phyloP scores from a whole-genome alignment of 2,797 vertebrate genomes.

The Triplophysa yarkandensis region DNA sequence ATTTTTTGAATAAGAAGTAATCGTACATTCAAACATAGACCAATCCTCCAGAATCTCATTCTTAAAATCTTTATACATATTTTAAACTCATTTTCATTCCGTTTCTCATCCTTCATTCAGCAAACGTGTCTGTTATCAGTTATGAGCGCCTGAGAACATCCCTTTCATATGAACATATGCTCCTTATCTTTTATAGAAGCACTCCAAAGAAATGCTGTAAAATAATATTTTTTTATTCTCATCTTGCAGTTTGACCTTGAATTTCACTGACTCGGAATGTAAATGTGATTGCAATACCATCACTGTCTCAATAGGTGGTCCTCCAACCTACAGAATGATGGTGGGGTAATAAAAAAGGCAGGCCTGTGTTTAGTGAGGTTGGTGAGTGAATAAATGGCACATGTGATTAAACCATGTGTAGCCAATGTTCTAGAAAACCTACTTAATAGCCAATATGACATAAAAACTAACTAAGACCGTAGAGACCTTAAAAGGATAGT shows the following conservation, averaged over 20 bases:
- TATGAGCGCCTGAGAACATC: background rate
- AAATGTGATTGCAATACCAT: constrained; percentile 52
- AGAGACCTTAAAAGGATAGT: background rate
- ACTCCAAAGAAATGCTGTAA: constrained; percentile 2
- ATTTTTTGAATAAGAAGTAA: too few relatives aligned
- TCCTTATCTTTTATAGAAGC: constrained; percentile 19
- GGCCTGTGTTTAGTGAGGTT: background rate
- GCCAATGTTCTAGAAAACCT: background rate
- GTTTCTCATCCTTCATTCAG: background rate
- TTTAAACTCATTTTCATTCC: constrained; percentile 10
- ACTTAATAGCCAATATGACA: background rate
- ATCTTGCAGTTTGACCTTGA: constrained; percentile 66
- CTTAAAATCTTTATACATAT: background rate
- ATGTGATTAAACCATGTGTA: background rate
- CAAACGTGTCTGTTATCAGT: constrained; percentile 18
- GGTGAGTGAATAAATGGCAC: background rate
- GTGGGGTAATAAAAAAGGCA: background rate
- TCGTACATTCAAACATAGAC: background rate
- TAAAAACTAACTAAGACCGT: background rate
- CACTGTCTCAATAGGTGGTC: constrained; percentile 64
- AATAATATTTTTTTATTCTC: constrained; percentile 4
- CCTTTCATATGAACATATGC: constrained; percentile 6
- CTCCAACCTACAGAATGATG: constrained; percentile 46
- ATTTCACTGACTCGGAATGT: constrained; percentile 43
- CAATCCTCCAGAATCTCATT: constrained; percentile 2